Evolutionary conservation across 2,113 vertebrate species (phyloP).

Genomic region (Urocitellus parryii): DNA sequence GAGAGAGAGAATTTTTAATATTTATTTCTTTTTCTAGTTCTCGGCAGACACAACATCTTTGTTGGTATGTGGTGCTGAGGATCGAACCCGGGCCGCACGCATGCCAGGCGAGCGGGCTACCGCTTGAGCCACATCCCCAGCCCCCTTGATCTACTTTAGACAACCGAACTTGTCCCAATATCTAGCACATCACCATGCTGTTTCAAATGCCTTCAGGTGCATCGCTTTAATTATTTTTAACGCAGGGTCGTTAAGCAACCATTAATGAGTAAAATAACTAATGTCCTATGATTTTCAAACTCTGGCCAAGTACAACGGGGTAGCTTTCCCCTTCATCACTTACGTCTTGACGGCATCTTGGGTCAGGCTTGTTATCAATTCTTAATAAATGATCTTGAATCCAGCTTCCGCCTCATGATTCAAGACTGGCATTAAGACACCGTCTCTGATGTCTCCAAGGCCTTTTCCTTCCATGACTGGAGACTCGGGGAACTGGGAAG

Average conservation of each 20-base stretch:
- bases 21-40: too few species aligned
- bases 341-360: background rate
- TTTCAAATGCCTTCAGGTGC: background rate
- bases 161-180: background rate
- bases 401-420: background rate
- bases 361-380: background rate
- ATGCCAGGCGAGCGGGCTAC: too few species aligned
- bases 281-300: background rate
- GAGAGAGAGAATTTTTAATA: too few species aligned
- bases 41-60: too few species aligned
- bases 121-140: too few species aligned
- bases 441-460: background rate
- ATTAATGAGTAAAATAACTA: slow-evolving; percentile 34
- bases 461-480: background rate
- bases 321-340: background rate
- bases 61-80: too few species aligned
- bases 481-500: background rate
- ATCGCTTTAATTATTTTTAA: slow-evolving; percentile 41
- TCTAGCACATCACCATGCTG: background rate
- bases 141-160: background rate
- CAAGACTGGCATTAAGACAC: too few species aligned
- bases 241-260: background rate
- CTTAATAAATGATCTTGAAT: background rate
- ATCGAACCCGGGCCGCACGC: too few species aligned
- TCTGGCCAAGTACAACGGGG: background rate